Percentiles rank a stretch among this genome's conserved stretches.
phyloP scores from a whole-genome alignment of 2,113 vertebrate species.

The Vulpes lagopus region DNA sequence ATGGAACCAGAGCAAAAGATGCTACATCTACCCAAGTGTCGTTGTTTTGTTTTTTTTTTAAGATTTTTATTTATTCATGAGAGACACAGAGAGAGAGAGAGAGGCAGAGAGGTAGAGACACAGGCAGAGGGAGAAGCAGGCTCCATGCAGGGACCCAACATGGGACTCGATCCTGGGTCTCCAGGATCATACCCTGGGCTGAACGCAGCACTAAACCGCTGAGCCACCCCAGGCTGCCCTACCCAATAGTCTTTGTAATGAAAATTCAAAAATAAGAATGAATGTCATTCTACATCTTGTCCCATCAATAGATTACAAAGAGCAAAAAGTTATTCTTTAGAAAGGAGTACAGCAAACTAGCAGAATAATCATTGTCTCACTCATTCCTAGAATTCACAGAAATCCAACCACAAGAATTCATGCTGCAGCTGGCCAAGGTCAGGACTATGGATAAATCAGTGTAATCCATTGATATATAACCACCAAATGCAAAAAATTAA shows the following conservation, averaged over 20 bases:
- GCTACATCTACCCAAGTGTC: not conserved
- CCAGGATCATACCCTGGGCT: no score
- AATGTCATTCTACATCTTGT: not conserved
- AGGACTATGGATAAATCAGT: not conserved
- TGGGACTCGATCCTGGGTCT: no score
- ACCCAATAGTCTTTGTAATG: not conserved
- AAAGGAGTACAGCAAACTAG: not conserved
- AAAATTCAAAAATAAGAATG: slow-evolving; percentile 23
- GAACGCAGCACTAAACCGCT: no score
- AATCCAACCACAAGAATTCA: not conserved
- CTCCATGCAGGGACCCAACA: no score
- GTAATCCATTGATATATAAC: not conserved
- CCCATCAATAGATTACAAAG: not conserved
- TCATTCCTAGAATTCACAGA: not conserved
- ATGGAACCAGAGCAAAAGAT: slow-evolving; percentile 44
- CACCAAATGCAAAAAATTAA: not conserved
- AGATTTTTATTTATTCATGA: no score
- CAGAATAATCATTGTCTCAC: not conserved
- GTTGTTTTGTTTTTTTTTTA: no score
- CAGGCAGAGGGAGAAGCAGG: no score
- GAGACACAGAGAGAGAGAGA: no score
- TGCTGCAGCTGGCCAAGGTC: not conserved
- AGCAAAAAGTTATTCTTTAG: not conserved
- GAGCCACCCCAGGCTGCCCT: no score
- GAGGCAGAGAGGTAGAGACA: no score